Percentiles rank a stretch among this genome's conserved stretches.
These are phyloP conservation scores for Drosophila ustulata DNA, from an alignment of 2,888 invertebrate genomes.

Conservation along the genomic window DNA sequence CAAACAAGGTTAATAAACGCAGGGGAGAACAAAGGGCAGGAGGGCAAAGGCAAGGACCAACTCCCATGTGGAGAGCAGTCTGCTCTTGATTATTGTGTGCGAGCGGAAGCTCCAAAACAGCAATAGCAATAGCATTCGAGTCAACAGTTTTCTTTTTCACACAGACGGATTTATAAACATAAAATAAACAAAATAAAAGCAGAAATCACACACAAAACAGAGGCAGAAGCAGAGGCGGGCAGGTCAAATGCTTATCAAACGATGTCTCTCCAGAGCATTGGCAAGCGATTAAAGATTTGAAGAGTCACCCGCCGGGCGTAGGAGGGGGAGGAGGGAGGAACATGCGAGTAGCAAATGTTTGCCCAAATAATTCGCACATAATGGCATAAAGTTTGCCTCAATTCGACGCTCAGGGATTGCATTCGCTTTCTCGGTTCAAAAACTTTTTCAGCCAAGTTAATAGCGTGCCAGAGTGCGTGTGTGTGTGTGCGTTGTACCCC, in stretches of 20 bases:
- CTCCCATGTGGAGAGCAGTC: constrained; percentile 52
- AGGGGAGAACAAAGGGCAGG: not conserved
- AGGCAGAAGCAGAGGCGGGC: constrained; percentile 17
- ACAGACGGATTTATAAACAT: constrained; percentile 24
- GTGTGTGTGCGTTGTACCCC: not conserved
- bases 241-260: constrained; percentile 74
- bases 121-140: constrained; percentile 33
- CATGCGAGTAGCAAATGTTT: constrained; percentile 24
- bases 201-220: constrained; percentile 3
- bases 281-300: constrained; percentile 74
- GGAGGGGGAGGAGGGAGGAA: not conserved
- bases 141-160: constrained; percentile 59
- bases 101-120: constrained; percentile 61
- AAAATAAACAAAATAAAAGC: constrained; percentile 2
- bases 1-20: constrained; percentile 4
- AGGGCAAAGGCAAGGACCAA: constrained; percentile 22
- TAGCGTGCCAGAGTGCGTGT: constrained; percentile 10
- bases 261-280: constrained; percentile 71
- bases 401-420: constrained; percentile 41
- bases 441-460: constrained; percentile 39
- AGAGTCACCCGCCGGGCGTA: constrained; percentile 29
- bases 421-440: constrained; percentile 27
- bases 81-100: constrained; percentile 26
- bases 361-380: constrained; percentile 38
- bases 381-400: constrained; percentile 48